Conservation (phyloP, 2,888 invertebrate species). For the Oligia fasciuncula region DNA sequence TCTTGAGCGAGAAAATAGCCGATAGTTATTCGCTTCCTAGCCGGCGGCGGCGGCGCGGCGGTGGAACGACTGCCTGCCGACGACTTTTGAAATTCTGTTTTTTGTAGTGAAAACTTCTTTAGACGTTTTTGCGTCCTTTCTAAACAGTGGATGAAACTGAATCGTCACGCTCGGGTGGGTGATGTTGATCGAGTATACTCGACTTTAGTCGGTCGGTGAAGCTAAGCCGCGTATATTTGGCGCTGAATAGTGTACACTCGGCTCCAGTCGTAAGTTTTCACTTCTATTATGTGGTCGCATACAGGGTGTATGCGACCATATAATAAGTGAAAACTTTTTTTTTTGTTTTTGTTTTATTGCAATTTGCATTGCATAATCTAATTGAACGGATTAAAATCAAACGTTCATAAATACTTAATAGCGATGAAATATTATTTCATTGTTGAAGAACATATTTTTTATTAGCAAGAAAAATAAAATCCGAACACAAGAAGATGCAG, state of each 20-base stretch:
- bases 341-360: no score
- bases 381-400: background rate
- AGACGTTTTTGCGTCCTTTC: background rate
- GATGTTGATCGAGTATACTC: background rate
- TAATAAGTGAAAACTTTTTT: no score
- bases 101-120: background rate
- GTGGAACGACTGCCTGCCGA: no score
- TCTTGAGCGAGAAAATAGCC: no score
- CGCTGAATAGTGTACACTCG: background rate
- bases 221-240: background rate
- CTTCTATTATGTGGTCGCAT: background rate
- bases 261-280: no score
- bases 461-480: background rate
- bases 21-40: no score
- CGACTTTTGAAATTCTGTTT: no score
- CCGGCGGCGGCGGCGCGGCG: no score
- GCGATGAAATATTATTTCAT: background rate
- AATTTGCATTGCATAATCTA: no score
- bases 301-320: no score
- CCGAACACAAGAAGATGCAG: slow-evolving; percentile 2
- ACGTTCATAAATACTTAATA: no score
- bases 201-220: background rate
- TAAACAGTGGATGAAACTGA: background rate
- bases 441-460: slow-evolving; percentile 9
- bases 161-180: background rate